Base-by-base conservation (phyloP, 2,797 vertebrate genomes). In the Peromyscus aztecus region DNA sequence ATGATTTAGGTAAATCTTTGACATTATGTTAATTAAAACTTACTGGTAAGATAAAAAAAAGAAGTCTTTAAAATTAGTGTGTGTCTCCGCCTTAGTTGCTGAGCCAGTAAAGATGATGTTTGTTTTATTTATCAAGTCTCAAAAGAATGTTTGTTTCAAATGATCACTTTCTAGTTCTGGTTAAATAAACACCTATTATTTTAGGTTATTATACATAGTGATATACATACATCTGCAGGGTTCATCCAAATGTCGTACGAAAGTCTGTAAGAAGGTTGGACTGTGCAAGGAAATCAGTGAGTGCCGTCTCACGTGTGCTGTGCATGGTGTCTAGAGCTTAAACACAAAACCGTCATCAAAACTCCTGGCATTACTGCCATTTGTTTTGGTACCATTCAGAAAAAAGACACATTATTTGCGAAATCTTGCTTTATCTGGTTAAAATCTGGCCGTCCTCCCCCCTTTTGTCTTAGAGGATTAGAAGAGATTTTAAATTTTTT, bases 71-170 rank as follows among this genome's bases (percentile, higher is more conserved):
- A 67, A 23, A 57, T 57, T 55, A 52, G 10, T 59, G 17, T n/a
- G 27, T 76, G 27, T 76, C 17, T 83, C 49, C 40, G 6, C 27
- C 29, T 76, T 6, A 2, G 14, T 55, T 94, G 34, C 23, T 89
- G 82, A 59, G 11, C 19, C 40, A 94, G 3, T 89, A 59, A 73
- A n/a, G 40, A 49, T 65, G 12, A 11, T 81, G 31, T 11, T 29
- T 82, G 34, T 76, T 46, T 92, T 63, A 37, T 29, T 65, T 34
- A 57, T 37, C 34, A 69, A 34, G 29, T 71, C n/a, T 88, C 49
- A 43, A 89, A 89, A 52, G 78, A 46, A 34, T 57, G 27, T 81
- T 19, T 91, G 34, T 85, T 92, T 67, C 65, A 86, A 92, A 49
- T 49, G 4, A 77, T 19, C 46, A 43, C 4, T 52, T 77, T 86